Conservation (phyloP, 2,113 vertebrate species). For the Trogon surrucura region DNA sequence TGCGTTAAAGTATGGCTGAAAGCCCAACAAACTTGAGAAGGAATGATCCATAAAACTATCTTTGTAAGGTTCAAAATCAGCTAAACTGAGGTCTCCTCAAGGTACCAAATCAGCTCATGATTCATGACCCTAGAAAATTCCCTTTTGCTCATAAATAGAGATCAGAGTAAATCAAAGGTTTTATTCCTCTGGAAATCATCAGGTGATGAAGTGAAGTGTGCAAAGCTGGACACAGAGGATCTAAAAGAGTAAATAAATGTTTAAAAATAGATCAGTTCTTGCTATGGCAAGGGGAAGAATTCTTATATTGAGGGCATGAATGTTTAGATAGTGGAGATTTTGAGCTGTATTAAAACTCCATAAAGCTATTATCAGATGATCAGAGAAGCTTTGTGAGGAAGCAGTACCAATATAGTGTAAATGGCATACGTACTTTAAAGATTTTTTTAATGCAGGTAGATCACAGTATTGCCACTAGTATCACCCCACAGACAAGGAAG, state of each 20-base stretch:
- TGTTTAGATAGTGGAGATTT: neutral
- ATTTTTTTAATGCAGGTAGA: neutral
- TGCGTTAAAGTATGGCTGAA: neutral
- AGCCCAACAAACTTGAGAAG: neutral
- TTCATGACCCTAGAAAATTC: conserved; percentile 7
- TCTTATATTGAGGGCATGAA: neutral
- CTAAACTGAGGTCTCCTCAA: neutral
- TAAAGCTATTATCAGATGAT: neutral
- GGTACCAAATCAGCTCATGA: neutral
- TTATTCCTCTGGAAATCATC: conserved; percentile 25
- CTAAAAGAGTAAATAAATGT: neutral
- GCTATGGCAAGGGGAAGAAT: neutral
- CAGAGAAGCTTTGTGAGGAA: neutral
- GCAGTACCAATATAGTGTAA: neutral
- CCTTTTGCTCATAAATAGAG: neutral
- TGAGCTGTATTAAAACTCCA: neutral
- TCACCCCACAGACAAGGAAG: neutral
- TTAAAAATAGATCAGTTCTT: conserved; percentile 18
- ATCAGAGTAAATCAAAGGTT: conserved; percentile 3
- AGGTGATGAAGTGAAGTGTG: conserved; percentile 3
- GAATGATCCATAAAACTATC: neutral
- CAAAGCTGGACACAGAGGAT: neutral
- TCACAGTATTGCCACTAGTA: neutral
- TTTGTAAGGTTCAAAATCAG: neutral
- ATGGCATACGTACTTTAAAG: neutral